Evolutionary conservation across 2,888 invertebrate genomes (phyloP).

Genomic region (Dexiosoma caninum): DNA sequence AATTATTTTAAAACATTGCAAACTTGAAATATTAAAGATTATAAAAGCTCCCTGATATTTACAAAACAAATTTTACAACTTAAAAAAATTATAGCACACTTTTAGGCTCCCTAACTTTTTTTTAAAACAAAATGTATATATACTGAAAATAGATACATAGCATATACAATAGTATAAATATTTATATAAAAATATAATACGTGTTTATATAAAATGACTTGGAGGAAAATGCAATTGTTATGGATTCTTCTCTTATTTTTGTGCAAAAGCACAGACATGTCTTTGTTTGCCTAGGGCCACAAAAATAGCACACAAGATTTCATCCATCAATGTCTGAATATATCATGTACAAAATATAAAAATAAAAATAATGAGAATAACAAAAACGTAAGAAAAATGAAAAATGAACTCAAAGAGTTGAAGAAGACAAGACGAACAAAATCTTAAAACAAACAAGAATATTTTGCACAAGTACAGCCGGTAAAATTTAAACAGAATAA

Average conservation of each 20-base stretch:
- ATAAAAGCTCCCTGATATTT: no score
- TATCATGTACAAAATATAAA: constrained; percentile 41
- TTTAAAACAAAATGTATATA: no score
- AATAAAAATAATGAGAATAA: neutral
- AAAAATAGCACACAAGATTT: constrained; percentile 53
- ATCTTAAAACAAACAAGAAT: neutral
- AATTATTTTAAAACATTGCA: no score
- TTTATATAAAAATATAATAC: no score
- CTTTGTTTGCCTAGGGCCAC: constrained; percentile 31
- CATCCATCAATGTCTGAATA: constrained; percentile 61
- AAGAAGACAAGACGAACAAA: neutral
- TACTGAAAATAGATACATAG: no score
- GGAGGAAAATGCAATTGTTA: neutral
- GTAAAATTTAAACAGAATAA: neutral
- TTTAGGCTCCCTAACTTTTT: neutral
- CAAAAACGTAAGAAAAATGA: constrained; percentile 3
- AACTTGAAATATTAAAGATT: no score
- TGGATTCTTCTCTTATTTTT: neutral
- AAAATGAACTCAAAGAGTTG: constrained; percentile 7
- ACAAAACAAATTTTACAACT: neutral
- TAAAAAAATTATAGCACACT: neutral
- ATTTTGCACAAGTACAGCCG: neutral
- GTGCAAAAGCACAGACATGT: neutral
- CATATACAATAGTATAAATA: no score
- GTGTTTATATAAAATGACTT: neutral